Conservation (phyloP, 2,888 invertebrate species). For the Troides oblongomaculatus region DNA sequence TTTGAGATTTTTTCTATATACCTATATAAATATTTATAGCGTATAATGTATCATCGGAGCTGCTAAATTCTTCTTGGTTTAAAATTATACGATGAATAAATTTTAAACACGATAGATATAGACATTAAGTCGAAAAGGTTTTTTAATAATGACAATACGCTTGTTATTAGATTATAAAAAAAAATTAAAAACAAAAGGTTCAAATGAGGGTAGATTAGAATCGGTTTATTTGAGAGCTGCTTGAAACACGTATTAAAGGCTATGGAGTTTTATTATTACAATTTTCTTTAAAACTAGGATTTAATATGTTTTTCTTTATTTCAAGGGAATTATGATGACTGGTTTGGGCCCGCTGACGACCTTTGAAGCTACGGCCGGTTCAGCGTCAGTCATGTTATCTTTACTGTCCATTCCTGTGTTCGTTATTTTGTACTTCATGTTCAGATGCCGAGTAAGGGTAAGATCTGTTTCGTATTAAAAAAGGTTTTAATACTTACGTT, state of each 20-base stretch:
- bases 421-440: slow-evolving; percentile 53
- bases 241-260: no score
- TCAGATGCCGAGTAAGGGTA: slow-evolving; percentile 70
- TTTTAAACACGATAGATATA: no score
- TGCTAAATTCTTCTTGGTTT: no score
- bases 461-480: slow-evolving; percentile 27
- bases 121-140: no score
- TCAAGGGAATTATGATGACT: slow-evolving; percentile 46
- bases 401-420: slow-evolving; percentile 49
- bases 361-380: slow-evolving; percentile 49
- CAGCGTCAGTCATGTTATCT: slow-evolving; percentile 45
- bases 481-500: neutral
- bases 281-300: neutral
- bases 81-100: no score
- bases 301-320: slow-evolving; percentile 16
- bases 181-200: no score
- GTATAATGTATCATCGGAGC: no score
- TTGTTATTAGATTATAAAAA: no score
- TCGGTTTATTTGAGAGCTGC: no score
- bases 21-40: neutral
- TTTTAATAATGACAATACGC: no score
- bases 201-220: no score
- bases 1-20: neutral
- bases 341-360: slow-evolving; percentile 42
- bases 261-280: no score